Percentiles rank a stretch among this genome's conserved stretches.
Evolutionary conservation across 2,113 vertebrate species (phyloP).

Genomic region (Coptodon bakossiorum): DNA sequence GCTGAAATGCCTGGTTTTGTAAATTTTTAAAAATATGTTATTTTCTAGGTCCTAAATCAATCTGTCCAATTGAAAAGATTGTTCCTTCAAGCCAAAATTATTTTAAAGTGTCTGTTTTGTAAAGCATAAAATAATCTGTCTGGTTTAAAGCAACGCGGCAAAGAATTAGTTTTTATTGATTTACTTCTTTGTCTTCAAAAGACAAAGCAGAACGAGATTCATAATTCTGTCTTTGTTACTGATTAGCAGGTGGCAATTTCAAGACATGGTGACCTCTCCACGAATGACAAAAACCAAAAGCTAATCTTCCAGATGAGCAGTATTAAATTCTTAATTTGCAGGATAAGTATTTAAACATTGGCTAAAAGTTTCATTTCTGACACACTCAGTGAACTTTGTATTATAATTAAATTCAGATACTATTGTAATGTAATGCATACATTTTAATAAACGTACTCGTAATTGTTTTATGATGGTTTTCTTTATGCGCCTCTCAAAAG

Average conservation of each 20-base stretch:
- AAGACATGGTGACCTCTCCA: rapidly evolving
- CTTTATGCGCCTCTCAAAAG: neutral
- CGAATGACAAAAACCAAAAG: neutral
- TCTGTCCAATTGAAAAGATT: neutral
- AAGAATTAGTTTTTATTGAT: neutral
- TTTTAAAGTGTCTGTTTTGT: neutral
- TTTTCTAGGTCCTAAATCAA: neutral
- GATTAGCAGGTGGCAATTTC: neutral
- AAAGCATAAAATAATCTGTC: neutral
- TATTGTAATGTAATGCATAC: neutral
- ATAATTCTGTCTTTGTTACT: neutral
- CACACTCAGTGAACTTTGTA: neutral
- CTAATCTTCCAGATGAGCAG: neutral
- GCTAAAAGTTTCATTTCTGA: neutral
- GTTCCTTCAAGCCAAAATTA: neutral
- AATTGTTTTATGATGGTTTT: neutral
- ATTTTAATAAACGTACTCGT: neutral
- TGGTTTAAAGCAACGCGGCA: neutral
- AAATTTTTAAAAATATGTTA: neutral
- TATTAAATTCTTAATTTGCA: neutral
- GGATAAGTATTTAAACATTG: neutral
- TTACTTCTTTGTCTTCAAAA: neutral
- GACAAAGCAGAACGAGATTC: neutral
- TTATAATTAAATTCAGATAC: neutral
- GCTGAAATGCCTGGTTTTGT: neutral